Evolutionary conservation across 2,113 vertebrate genomes (phyloP).

Genomic region (Pelodiscus sinensis): DNA sequence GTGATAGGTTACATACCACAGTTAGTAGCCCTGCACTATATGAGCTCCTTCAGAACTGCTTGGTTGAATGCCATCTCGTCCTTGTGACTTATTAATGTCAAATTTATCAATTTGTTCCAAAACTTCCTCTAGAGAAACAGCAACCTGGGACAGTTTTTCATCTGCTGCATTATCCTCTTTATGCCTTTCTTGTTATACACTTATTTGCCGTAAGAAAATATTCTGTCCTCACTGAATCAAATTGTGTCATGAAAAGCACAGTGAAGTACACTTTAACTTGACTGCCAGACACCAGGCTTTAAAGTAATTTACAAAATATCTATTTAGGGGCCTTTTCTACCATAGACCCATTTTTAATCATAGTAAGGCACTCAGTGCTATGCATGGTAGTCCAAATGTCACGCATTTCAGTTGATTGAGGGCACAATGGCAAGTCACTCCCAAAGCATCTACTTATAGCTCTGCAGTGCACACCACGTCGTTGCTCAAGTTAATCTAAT

Average conservation of each 20-base stretch:
- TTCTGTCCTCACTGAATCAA: neutral
- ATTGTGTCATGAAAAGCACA: neutral
- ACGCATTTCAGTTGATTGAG: neutral
- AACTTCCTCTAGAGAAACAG: neutral
- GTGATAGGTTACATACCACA: neutral
- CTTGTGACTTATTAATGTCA: neutral
- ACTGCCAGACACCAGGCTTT: neutral
- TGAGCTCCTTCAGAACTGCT: neutral
- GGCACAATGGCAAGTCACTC: neutral
- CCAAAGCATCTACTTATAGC: neutral
- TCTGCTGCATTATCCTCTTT: neutral
- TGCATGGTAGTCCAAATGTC: rapidly evolving
- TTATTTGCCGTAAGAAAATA: neutral
- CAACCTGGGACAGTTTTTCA: neutral
- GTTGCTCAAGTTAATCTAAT: neutral
- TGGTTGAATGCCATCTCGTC: neutral
- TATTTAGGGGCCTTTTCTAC: neutral
- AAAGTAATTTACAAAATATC: neutral
- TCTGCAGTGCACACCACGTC: neutral
- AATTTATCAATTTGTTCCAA: neutral
- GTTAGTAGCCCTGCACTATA: neutral
- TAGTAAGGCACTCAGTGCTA: neutral
- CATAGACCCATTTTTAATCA: neutral
- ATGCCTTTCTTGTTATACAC: neutral
- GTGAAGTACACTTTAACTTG: neutral